Evolutionary conservation across 1,140 invertebrate species (phyloP), one percentile per base, ranked within the genome.

Genomic region (Hyles euphorbiae): DNA sequence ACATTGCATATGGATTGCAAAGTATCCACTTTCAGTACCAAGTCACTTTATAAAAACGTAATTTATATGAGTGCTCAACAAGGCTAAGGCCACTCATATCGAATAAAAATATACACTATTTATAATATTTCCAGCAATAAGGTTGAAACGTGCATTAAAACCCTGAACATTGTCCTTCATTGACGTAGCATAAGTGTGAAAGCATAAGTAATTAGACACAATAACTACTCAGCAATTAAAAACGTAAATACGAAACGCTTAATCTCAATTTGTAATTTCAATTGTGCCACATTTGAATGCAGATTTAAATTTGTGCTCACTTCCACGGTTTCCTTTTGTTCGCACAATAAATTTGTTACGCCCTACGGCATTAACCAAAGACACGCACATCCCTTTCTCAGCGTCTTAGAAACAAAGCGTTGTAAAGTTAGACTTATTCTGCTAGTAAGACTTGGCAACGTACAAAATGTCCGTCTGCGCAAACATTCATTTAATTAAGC

Each of bases 401-500:
- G 10, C 7, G 2, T 48, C 53, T 45, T 32, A 56, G 46, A 43
- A 61, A 63, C 51, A 56, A 63, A 60, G 34, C 49, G 9, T 49
- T 61, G 50, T 57, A 55, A 62, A 70, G 56, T 65, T 64, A 36
- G 40, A 53, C 61, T 59, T 55, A 55, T 63, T 67, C 63, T 49
- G 47, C 60, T 66, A 67, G 61, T 63, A 71, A 64, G 58, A 58
- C 61, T 65, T 58, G 33, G 55, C 56, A 52, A 55, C 59, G 56
- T 53, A 68, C 55, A 68, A 68, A 70, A 72, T 64, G 68, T 67
- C 54, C 61, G 65, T 62, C 60, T 60, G 51, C 43, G 65, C 61
- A 75, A 70, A 72, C 71, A 75, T 70, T 61, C 68, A 72, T 72
- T 82, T 80, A 78, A 79, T 82, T 79, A 76, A 79, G 73, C 76